phyloP scores from a whole-genome alignment of 2,113 vertebrate species.

The Spermophilus dauricus region DNA sequence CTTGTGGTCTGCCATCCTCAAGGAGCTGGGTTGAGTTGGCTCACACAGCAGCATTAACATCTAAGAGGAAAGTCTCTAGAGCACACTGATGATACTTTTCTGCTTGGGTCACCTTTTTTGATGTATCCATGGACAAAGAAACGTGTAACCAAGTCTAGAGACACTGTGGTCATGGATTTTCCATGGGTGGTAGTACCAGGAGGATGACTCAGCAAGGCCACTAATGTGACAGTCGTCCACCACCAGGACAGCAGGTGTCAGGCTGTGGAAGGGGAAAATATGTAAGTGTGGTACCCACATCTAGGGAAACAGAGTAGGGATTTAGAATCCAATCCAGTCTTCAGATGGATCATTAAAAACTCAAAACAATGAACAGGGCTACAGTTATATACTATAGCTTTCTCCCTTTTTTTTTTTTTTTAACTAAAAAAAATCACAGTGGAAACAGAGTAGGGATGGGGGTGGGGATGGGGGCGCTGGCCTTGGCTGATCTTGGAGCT shows the following conservation, averaged over 20 bases:
- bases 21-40: background rate
- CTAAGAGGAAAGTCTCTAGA: background rate
- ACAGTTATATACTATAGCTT: no score
- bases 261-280: background rate
- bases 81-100: no score
- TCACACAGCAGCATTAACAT: no score
- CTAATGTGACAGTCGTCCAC: no score
- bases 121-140: background rate
- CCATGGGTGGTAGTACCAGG: background rate
- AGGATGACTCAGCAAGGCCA: background rate
- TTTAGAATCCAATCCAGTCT: no score
- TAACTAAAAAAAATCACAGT: no score
- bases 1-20: background rate
- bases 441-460: background rate
- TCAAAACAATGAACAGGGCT: no score
- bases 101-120: background rate
- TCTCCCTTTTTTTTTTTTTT: no score
- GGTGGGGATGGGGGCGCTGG: background rate
- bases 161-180: accelerated
- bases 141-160: background rate
- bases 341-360: no score
- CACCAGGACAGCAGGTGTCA: background rate
- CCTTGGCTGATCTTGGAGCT: background rate
- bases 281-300: accelerated
- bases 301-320: background rate